Percentiles rank a stretch among this genome's conserved stretches.
Conservation (phyloP, 2,888 invertebrate genomes). For the Gibbula magus region DNA sequence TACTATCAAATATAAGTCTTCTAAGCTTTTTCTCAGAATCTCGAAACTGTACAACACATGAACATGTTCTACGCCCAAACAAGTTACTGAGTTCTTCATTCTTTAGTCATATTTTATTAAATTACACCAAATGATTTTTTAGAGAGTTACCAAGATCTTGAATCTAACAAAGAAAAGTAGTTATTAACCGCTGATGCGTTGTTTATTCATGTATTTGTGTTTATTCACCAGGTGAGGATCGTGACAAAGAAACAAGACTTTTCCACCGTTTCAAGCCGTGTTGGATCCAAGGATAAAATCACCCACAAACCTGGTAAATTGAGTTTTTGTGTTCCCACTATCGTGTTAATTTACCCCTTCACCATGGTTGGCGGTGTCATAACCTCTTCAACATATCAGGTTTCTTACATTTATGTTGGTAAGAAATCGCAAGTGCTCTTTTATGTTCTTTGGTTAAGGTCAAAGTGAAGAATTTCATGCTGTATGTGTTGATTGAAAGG, state of each 20-base stretch:
- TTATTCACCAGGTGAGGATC: constrained; percentile 53
- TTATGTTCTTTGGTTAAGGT: neutral
- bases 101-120: too few relatives aligned
- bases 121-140: too few relatives aligned
- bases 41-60: too few relatives aligned
- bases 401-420: neutral
- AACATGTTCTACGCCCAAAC: too few relatives aligned
- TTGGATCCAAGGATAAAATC: constrained; percentile 59
- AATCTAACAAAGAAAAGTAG: neutral
- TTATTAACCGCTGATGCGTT: neutral
- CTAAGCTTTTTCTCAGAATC: too few relatives aligned
- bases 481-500: too few relatives aligned
- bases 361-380: neutral
- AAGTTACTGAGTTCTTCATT: too few relatives aligned
- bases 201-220: neutral
- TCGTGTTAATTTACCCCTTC: neutral
- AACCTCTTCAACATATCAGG: neutral
- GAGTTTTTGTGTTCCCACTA: too few relatives aligned
- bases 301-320: constrained; percentile 49
- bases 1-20: too few relatives aligned
- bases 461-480: too few relatives aligned
- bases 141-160: too few relatives aligned
- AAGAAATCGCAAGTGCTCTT: neutral
- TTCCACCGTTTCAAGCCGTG: constrained; percentile 54
- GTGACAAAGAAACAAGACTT: constrained; percentile 55